Conservation (phyloP, 1,140 invertebrate genomes). For the Trichoplusia ni region DNA sequence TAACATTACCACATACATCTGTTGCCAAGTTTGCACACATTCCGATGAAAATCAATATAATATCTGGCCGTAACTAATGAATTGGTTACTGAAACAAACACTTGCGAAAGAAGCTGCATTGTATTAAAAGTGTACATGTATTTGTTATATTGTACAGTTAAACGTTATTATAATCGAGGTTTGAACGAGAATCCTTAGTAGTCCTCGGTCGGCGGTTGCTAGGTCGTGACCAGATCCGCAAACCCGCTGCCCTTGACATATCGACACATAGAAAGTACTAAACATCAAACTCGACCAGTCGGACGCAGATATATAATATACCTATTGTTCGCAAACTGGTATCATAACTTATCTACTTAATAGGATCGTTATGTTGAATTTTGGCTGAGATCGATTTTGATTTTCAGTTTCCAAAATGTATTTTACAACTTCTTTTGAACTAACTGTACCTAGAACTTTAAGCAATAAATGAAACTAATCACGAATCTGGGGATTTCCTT, state of each 20-base stretch:
- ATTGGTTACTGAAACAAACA: conserved; percentile 2
- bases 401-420: too few species aligned
- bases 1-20: neutral
- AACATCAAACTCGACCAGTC: conserved; percentile 52
- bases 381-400: too few species aligned
- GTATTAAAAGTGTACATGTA: neutral
- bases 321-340: conserved; percentile 31
- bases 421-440: too few species aligned
- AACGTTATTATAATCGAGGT: too few species aligned
- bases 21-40: conserved; percentile 13
- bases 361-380: conserved; percentile 9
- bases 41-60: conserved; percentile 9
- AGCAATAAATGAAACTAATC: too few species aligned
- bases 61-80: conserved; percentile 1
- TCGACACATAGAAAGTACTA: conserved; percentile 66
- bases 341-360: too few species aligned
- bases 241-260: conserved; percentile 70
- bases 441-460: too few species aligned
- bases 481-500: too few species aligned
- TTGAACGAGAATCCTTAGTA: neutral
- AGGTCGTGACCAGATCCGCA: conserved; percentile 34
- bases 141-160: too few species aligned
- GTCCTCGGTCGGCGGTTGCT: neutral
- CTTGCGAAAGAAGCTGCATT: neutral
- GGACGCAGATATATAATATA: too few species aligned